Evolutionary conservation across 2,888 invertebrate species (phyloP), one percentile per base, ranked within the genome.

Genomic region (Drosophila cracens): DNA sequence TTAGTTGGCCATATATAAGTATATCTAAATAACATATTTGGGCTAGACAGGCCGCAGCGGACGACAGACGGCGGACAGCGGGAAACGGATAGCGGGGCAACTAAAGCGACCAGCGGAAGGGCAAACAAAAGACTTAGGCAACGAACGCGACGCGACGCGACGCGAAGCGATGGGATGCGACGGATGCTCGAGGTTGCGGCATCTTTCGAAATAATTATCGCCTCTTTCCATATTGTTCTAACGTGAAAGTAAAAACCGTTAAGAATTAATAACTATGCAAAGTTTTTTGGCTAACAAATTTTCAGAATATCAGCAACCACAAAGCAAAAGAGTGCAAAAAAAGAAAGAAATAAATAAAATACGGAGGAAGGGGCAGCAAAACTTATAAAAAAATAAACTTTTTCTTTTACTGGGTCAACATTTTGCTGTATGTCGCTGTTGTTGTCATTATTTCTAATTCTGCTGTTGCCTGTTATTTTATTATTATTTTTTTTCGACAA

Each of bases 231-330:
- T 87, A 87, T 90, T 90, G 86, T 90, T 87, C 86, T 87, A 87
- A 83, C 89, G 86, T 89, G 86, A 87, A 87, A 87, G 90, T 87
- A 87, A 87, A 87, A 87, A 89, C 86, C 90, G 86, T 87, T 90
- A 87, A 87, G 90, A 90, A 90, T 90, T 87, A 87, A 87, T 87
- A 87, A 84, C 89, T 79, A 73, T 69, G 56, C 68, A 81, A 46
- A 38, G 63, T 56, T 38, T 74, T 79, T 87, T 71, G 77, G 61
- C 76, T 52, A 70, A 66, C 61, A 83, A 76, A 74, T 71, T 82
- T 65, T 74, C 69, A 51, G 58, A 66, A 64, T 48, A 68, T 36
- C 59, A 53, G 29, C 59, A 31, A 54, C 52, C 54, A 57, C 46
- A 46, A 53, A 40, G 40, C 13, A 53, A 53, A 66, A 74, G 38